phyloP scores from a whole-genome alignment of 2,113 vertebrate species.

The Sorex araneus region DNA sequence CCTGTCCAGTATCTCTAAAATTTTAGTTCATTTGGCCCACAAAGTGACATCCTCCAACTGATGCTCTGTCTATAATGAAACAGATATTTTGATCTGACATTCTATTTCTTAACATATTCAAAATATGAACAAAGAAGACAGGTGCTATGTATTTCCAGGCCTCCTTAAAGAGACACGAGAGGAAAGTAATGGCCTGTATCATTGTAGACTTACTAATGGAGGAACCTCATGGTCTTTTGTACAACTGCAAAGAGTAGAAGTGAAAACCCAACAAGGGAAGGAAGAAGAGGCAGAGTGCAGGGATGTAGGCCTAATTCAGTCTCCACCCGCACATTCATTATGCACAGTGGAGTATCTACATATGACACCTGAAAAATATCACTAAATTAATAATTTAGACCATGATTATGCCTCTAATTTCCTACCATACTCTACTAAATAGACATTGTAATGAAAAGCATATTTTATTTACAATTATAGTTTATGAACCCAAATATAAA shows the following conservation, averaged over 20 bases:
- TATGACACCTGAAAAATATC: constrained; percentile 78
- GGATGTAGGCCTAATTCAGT: constrained; percentile 6
- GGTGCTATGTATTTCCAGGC: not conserved
- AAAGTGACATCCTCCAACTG: not conserved
- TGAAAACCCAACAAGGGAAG: not conserved
- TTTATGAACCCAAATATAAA: constrained; percentile 88
- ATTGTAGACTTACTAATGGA: not conserved
- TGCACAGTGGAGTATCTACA: constrained; percentile 31
- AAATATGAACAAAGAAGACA: not conserved
- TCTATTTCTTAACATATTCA: not conserved
- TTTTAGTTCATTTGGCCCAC: not conserved
- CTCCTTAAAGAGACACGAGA: constrained; percentile 11
- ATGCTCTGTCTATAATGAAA: not conserved
- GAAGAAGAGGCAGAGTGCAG: not conserved
- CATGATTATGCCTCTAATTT: constrained; percentile 80
- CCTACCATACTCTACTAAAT: constrained; percentile 82
- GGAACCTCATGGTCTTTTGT: not conserved
- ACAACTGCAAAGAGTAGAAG: not conserved
- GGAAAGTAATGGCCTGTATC: not conserved
- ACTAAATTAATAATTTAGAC: constrained; percentile 81
- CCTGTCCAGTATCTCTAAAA: not conserved
- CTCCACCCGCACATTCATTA: not conserved
- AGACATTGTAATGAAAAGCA: constrained; percentile 84
- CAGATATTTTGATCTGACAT: not conserved
- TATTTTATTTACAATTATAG: constrained; percentile 88